Evolutionary conservation across 2,888 invertebrate genomes (phyloP).

Genomic region (Eupithecia tripunctaria): DNA sequence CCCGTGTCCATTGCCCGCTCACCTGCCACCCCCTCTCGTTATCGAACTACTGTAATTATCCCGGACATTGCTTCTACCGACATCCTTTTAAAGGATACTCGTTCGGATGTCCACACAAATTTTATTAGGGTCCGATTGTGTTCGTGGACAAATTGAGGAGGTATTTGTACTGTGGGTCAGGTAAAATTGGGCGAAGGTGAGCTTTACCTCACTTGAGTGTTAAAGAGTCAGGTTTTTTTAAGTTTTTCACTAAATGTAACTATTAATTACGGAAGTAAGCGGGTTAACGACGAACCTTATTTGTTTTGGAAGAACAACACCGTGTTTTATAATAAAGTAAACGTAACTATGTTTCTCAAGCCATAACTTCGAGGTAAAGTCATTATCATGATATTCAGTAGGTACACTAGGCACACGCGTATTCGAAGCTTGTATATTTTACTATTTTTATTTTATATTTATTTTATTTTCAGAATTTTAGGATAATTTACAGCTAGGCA

Average conservation of each 20-base stretch:
- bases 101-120: slow-evolving; percentile 21
- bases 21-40: slow-evolving; percentile 56
- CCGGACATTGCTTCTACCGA: slow-evolving; percentile 29
- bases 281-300: no score
- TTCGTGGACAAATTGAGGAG: slow-evolving; percentile 9
- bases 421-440: background rate
- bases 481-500: background rate
- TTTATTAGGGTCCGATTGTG: slow-evolving; percentile 19
- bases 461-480: no score
- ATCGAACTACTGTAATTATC: slow-evolving; percentile 62
- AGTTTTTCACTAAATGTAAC: background rate
- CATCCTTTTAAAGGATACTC: slow-evolving; percentile 24
- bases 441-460: no score
- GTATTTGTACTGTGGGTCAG: background rate
- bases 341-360: background rate
- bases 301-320: no score
- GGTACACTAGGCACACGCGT: background rate
- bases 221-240: background rate
- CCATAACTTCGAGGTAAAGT: background rate
- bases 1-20: slow-evolving; percentile 70
- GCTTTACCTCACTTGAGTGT: background rate
- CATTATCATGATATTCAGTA: background rate
- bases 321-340: no score
- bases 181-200: background rate
- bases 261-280: no score